These are phyloP conservation scores for Falco berigora DNA, from an alignment of 2,797 vertebrate genomes.

Conservation along the genomic window DNA sequence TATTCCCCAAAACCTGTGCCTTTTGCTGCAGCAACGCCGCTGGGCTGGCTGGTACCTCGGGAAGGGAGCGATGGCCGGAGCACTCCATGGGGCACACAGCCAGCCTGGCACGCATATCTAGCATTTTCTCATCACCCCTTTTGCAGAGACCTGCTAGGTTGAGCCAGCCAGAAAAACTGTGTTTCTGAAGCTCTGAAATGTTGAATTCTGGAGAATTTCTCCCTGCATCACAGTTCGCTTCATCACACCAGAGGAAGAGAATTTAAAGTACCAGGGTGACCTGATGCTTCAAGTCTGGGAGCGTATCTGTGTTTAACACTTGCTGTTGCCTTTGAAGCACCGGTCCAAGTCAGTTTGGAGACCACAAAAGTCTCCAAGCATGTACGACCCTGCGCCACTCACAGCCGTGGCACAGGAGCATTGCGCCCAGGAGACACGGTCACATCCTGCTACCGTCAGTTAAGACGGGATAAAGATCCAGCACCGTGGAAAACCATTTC, in stretches of 20 bases:
- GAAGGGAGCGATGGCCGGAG: background rate
- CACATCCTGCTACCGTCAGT: background rate
- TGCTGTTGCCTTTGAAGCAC: background rate
- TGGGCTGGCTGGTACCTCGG: constrained; percentile 62
- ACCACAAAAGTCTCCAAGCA: background rate
- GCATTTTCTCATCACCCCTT: background rate
- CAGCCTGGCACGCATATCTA: background rate
- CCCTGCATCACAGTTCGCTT: background rate
- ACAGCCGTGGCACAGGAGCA: background rate
- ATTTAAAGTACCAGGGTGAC: background rate
- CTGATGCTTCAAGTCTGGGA: background rate
- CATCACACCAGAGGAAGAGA: background rate
- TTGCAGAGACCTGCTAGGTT: background rate
- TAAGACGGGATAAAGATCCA: background rate
- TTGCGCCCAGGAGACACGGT: fast-evolving
- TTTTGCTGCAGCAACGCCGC: constrained; percentile 62
- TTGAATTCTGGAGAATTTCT: background rate
- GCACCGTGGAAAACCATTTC: background rate
- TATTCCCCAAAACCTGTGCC: constrained; percentile 76
- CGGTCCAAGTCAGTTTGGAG: background rate
- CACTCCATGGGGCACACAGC: background rate
- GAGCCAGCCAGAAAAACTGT: background rate
- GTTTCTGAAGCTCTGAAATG: background rate
- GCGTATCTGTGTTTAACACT: background rate
- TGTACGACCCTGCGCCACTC: fast-evolving